Conservation (phyloP, 2,797 vertebrate species). For the Sylvilagus floridanus region DNA sequence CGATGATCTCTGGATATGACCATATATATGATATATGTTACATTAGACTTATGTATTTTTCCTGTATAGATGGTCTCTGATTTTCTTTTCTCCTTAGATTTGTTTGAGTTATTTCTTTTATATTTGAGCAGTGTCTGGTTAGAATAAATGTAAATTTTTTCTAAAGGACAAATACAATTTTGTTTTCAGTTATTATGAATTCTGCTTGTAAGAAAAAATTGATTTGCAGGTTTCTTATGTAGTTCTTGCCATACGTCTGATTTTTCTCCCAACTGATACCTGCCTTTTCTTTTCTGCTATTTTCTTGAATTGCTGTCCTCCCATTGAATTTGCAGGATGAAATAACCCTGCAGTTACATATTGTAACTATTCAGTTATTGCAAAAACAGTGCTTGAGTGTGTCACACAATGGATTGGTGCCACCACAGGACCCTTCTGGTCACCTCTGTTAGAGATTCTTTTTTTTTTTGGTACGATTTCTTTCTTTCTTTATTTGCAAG, state of each 20-base stretch:
- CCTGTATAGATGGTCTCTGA: background rate
- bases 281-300: background rate
- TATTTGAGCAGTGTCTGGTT: background rate
- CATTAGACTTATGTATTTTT: background rate
- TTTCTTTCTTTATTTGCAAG: too few species aligned
- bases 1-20: background rate
- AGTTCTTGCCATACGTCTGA: background rate
- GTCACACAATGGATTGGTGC: background rate
- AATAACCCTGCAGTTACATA: constrained; percentile 50
- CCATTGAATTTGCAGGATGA: constrained; percentile 54
- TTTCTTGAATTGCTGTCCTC: constrained; percentile 41
- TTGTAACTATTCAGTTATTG: constrained; percentile 44
- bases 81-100: constrained; percentile 37
- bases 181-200: constrained; percentile 39
- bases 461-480: too few species aligned
- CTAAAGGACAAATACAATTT: constrained; percentile 20
- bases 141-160: background rate
- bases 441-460: background rate
- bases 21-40: background rate
- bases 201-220: background rate
- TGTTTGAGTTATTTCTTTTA: constrained; percentile 17
- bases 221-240: background rate
- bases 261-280: background rate
- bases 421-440: constrained; percentile 37
- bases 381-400: background rate